Evolutionary conservation across 2,888 invertebrate genomes (phyloP).

Genomic region (Gymnosoma rotundatum): DNA sequence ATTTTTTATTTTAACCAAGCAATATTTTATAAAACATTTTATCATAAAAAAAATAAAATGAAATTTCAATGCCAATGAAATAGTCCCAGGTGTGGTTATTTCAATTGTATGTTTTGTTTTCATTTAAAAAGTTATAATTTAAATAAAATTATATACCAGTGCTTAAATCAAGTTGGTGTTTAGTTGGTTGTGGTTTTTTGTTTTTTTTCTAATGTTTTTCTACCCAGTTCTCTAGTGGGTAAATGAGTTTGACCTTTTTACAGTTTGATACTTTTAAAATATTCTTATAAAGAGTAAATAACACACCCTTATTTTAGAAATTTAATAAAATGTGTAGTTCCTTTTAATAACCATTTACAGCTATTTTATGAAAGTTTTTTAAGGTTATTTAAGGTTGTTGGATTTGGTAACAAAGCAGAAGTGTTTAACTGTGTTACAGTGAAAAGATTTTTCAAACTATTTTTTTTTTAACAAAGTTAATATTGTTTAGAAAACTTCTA

Average conservation of each 20-base stretch:
- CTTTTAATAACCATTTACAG: background rate
- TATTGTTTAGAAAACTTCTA: too few relatives aligned
- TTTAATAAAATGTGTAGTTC: background rate
- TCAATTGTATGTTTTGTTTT: background rate
- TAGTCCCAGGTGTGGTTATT: too few relatives aligned
- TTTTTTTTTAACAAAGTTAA: too few relatives aligned
- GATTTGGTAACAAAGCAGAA: too few relatives aligned
- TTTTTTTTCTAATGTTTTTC: constrained; percentile 4
- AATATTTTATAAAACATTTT: too few relatives aligned
- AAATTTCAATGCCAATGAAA: too few relatives aligned
- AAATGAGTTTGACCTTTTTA: constrained; percentile 41
- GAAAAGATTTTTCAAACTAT: too few relatives aligned
- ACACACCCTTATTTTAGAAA: constrained; percentile 35
- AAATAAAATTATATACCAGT: constrained; percentile 39
- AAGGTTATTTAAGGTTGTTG: too few relatives aligned
- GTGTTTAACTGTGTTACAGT: too few relatives aligned
- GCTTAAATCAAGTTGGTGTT: constrained; percentile 23
- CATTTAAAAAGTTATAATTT: constrained; percentile 51
- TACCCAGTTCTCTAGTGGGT: background rate
- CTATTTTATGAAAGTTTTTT: too few relatives aligned
- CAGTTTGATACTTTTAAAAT: constrained; percentile 19
- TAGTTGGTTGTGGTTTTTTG: constrained; percentile 33
- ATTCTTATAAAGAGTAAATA: background rate
- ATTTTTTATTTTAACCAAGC: too few relatives aligned
- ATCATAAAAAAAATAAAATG: too few relatives aligned